Conservation (phyloP, 2,113 vertebrate genomes). For the Sylvia atricapilla region DNA sequence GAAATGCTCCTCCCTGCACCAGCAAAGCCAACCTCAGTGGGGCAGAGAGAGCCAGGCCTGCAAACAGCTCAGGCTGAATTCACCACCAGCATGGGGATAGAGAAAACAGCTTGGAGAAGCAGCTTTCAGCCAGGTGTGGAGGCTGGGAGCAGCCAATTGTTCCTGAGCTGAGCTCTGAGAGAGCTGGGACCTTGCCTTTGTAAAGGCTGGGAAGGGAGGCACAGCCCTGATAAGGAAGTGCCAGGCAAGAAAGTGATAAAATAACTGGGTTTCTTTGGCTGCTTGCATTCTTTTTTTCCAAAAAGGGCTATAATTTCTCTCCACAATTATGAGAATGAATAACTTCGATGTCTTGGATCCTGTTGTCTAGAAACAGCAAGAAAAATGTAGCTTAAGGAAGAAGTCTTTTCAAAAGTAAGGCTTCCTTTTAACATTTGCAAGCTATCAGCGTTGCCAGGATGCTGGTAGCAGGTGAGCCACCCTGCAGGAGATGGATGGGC, state of each 20-base stretch:
- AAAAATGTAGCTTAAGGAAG: neutral
- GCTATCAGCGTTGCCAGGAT: constrained; percentile 12
- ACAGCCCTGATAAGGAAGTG: neutral
- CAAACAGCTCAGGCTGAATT: neutral
- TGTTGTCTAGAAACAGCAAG: neutral
- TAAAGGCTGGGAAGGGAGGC: neutral
- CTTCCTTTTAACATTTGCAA: neutral
- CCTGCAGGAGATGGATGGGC: neutral
- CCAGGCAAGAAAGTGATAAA: neutral
- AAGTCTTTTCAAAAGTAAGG: neutral
- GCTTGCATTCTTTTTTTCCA: neutral
- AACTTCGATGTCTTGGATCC: neutral
- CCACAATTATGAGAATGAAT: neutral
- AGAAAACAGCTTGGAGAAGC: neutral
- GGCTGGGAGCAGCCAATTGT: neutral
- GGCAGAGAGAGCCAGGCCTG: neutral
- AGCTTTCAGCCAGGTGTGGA: neutral
- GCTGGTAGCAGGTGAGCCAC: neutral
- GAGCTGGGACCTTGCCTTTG: neutral
- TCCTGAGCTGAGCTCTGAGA: neutral
- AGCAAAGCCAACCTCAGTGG: neutral
- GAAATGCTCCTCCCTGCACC: neutral
- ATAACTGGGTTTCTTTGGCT: neutral
- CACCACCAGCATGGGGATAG: neutral
- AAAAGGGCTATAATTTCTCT: neutral